Percentiles rank a stretch among this genome's conserved stretches.
Conservation (phyloP, 64 coral and sea anemone species). For the Acropora yongei region DNA sequence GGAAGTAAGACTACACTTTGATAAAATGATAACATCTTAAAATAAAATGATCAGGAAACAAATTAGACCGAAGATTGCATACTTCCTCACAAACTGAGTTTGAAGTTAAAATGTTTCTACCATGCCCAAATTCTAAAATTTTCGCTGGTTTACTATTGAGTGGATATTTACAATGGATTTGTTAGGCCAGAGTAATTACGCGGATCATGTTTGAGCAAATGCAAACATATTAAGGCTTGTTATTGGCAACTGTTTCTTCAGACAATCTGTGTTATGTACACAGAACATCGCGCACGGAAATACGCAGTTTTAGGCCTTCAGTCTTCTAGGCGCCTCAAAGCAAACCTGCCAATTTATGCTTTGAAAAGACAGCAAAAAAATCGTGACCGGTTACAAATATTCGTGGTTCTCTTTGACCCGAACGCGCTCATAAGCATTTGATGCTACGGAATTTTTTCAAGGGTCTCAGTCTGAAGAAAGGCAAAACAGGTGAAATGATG, state of each 20-base stretch:
- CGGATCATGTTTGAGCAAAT: background rate
- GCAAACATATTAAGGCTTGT: slow-evolving; percentile 9
- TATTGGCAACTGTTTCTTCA: slow-evolving; percentile 38
- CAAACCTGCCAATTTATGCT: slow-evolving; percentile 22
- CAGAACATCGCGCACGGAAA: slow-evolving; percentile 24
- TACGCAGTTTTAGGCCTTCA: slow-evolving; percentile 16
- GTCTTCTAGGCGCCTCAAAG: slow-evolving; percentile 18
- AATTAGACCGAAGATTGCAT: background rate
- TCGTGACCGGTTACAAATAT: background rate
- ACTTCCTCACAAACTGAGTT: no score
- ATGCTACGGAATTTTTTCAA: no score
- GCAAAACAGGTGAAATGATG: no score
- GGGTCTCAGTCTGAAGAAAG: background rate
- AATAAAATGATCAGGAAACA: background rate
- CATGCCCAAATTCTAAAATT: no score
- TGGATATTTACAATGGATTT: background rate
- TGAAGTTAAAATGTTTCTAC: no score
- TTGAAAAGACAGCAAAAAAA: background rate
- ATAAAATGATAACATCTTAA: background rate
- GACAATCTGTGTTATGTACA: slow-evolving; percentile 35
- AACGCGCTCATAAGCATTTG: no score
- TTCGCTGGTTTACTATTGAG: background rate
- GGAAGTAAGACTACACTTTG: background rate
- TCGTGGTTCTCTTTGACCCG: no score
- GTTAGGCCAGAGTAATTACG: background rate